phyloP scores from a whole-genome alignment of 1,140 invertebrate genomes.

The Dendrolimus punctatus region DNA sequence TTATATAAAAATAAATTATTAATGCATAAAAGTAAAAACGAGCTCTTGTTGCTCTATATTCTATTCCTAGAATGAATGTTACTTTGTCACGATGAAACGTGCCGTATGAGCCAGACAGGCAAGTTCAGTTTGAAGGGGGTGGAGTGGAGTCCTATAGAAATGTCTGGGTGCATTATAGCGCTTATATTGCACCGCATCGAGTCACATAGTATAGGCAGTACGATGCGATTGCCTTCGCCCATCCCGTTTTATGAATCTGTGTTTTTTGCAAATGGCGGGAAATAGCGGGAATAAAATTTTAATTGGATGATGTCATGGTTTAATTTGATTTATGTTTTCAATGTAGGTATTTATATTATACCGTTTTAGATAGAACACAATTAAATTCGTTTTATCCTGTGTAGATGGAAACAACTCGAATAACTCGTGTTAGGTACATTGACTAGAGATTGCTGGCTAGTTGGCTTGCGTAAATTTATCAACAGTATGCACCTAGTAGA shows the following conservation, averaged over 20 bases:
- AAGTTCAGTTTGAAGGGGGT: slow-evolving; percentile 27
- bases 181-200: slow-evolving; percentile 39
- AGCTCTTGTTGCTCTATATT: slow-evolving; percentile 8
- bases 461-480: too few species aligned
- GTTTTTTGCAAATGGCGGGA: slow-evolving; percentile 10
- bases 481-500: too few species aligned
- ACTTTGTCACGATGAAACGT: slow-evolving; percentile 23
- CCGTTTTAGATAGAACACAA: too few species aligned
- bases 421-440: too few species aligned
- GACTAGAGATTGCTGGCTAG: too few species aligned
- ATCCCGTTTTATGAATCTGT: slow-evolving; percentile 18
- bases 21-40: too few species aligned
- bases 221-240: slow-evolving; percentile 40
- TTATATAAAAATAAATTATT: too few species aligned
- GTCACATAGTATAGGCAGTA: slow-evolving; percentile 24
- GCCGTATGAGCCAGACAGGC: slow-evolving; percentile 16
- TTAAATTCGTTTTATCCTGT: too few species aligned
- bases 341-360: too few species aligned
- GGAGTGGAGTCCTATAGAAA: slow-evolving; percentile 48
- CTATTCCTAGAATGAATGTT: slow-evolving; percentile 10
- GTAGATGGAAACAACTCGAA: too few species aligned
- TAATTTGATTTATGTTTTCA: too few species aligned
- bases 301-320: too few species aligned
- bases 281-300: slow-evolving; percentile 8
- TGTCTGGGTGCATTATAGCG: slow-evolving; percentile 57